A percentile compares a stretch with the other conserved stretches of the same genome.
phyloP scores from a whole-genome alignment of 2,797 vertebrate species.

The Macropodus opercularis region DNA sequence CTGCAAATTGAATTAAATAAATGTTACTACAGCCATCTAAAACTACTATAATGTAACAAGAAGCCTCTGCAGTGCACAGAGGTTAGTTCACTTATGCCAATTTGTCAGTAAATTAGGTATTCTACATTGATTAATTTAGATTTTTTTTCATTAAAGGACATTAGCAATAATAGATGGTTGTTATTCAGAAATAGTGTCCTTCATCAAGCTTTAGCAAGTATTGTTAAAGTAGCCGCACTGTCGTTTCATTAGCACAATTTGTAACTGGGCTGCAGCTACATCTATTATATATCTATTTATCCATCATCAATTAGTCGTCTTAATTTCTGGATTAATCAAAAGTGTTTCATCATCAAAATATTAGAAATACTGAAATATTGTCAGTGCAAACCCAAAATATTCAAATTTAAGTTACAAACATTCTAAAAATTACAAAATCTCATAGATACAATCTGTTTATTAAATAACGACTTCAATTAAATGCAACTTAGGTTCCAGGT shows the following conservation, averaged over 20 bases:
- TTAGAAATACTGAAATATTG: background rate
- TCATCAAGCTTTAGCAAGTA: slow-evolving; percentile 42
- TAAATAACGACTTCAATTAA: too few species aligned
- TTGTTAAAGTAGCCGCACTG: slow-evolving; percentile 11
- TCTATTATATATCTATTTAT: too few species aligned
- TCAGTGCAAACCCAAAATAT: background rate
- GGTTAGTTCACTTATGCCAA: slow-evolving; percentile 68
- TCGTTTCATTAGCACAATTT: slow-evolving; percentile 6
- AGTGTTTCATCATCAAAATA: background rate
- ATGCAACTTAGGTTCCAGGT: background rate
- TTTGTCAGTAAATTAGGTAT: slow-evolving; percentile 67
- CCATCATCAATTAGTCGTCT: background rate
- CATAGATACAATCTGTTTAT: background rate
- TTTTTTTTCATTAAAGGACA: slow-evolving; percentile 58
- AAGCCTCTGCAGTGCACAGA: slow-evolving; percentile 45
- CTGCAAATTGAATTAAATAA: slow-evolving; percentile 77
- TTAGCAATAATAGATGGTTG: slow-evolving; percentile 56
- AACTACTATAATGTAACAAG: slow-evolving; percentile 61
- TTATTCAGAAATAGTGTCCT: slow-evolving; percentile 59
- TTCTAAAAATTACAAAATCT: background rate
- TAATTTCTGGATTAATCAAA: background rate
- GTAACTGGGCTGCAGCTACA: background rate
- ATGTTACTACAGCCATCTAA: slow-evolving; percentile 65
- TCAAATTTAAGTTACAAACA: background rate
- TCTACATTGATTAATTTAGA: slow-evolving; percentile 68